Evolutionary conservation across 2,797 vertebrate species (phyloP), one percentile per base, ranked within the genome.

Genomic region (Rhadinocentrus ornatus): DNA sequence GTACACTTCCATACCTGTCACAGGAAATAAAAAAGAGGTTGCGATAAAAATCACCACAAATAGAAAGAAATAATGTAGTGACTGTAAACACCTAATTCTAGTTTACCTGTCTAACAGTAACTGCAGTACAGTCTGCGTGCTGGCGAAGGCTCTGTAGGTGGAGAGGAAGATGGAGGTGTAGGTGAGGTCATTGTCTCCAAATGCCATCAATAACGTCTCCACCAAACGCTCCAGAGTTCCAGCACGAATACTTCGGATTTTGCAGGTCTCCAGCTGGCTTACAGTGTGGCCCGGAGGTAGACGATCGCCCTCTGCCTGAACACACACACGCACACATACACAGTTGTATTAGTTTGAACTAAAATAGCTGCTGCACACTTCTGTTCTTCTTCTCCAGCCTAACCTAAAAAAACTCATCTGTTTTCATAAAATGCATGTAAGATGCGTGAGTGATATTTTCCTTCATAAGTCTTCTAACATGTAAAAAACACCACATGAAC

Each of bases 111-210:
- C 95, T 12, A 99, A 94, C 63, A 99, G 95, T 52, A 97, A 90
- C 56, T 95, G 93, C 81, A 99, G 88, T 0, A 99, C 97, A 26
- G 94, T 94, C 82, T 92, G 95, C 1, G 96, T 95, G 83, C 94
- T 93, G 76, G 97, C 86, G 61, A 99, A 99, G 37, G 96, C 95
- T 65, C 96, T 93, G 91, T 97, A 99, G 0, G 97, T 99, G 71
- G 97, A 97, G 58, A 99, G 91, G 84, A 99, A 99, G 91, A 98
- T 96, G 92, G 96, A 97, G 88, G 96, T 96, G 88, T 99, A 99
- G 55, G 96, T 97, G 80, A 97, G 97, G 91, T 99, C 97, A 0
- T 97, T 97, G 93, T 99, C 96, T 26, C 96, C 96, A 20, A 96
- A 97, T 0, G 97, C 96, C 0, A 96, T 98, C 72, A 98, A 80